Evolutionary conservation across 1,140 invertebrate genomes (phyloP), one percentile per base, ranked within the genome.

Genomic region (Dufourea novaeangliae): DNA sequence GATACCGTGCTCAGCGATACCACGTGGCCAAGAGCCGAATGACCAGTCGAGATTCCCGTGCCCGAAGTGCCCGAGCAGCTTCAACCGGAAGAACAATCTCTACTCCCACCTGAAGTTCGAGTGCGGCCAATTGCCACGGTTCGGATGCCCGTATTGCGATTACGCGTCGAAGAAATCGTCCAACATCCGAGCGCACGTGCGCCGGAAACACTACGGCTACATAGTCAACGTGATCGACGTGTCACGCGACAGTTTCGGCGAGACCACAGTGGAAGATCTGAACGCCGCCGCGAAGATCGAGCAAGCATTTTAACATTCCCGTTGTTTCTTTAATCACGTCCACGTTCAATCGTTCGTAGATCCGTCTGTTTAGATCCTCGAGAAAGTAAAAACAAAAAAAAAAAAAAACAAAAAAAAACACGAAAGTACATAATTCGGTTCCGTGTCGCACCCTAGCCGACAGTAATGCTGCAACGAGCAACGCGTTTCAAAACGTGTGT

Each of bases 81-180:
- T 95, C 83, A 93, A 93, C 27, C 91, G 94, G 79, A 94, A 94
- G 86, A 94, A 95, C 78, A 94, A 94, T 85, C 91, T 95, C 80
- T 93, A 93, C 17, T 92, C 94, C 7, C 94, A 95, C 81, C 70
- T 94, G 75, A 93, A 92, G 69, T 94, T 90, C 85, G 94, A 94
- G 71, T 95, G 94, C 78, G 94, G 94, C 1, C 92, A 94, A 64
- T 91, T 93, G 82, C 94, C 94, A 11, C 88, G 93, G 56, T 94
- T 94, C 83, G 92, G 93, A 68, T 95, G 94, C 81, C 93, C 93
- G 1, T 91, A 93, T 78, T 94, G 94, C 81, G 63, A 78, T 8
- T 93, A 94, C 79, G 85, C 88, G 41, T 93, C 93, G 57, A 93
- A 93, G 78, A 91, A 93, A 46, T 90, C 91, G 8, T 92, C 90